Evolutionary conservation across 2,113 vertebrate species (phyloP).

Genomic region (Theropithecus gelada): DNA sequence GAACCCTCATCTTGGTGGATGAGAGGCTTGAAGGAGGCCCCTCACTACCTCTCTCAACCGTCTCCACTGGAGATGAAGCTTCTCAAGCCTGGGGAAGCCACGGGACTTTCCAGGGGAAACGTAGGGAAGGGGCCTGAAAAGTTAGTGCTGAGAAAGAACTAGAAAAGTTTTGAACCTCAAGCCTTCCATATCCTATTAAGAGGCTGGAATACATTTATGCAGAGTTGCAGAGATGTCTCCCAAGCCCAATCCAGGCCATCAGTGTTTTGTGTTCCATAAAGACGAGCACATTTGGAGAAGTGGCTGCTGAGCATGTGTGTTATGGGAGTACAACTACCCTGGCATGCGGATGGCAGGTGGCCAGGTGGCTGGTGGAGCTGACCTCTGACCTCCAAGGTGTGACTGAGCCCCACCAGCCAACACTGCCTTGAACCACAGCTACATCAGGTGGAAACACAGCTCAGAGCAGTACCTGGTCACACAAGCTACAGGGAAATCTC

Average conservation of each 20-base stretch:
- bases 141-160: not conserved
- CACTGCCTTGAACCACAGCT: not conserved
- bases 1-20: no score
- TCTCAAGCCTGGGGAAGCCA: not conserved
- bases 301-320: not conserved
- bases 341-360: not conserved
- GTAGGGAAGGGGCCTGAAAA: accelerated
- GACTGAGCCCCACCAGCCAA: not conserved
- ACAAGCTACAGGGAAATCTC: not conserved
- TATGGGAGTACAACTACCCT: no score
- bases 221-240: accelerated
- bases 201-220: not conserved
- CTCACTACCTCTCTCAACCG: not conserved
- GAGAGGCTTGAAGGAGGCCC: not conserved
- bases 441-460: accelerated
- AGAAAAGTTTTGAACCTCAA: accelerated
- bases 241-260: not conserved
- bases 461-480: not conserved
- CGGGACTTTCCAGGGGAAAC: accelerated
- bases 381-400: not conserved
- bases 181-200: no score
- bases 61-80: not conserved
- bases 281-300: not conserved
- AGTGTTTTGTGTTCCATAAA: not conserved
- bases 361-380: not conserved